Evolutionary conservation across 1,140 invertebrate species (phyloP), one percentile per base, ranked within the genome.

Genomic region (Ladona fulva): DNA sequence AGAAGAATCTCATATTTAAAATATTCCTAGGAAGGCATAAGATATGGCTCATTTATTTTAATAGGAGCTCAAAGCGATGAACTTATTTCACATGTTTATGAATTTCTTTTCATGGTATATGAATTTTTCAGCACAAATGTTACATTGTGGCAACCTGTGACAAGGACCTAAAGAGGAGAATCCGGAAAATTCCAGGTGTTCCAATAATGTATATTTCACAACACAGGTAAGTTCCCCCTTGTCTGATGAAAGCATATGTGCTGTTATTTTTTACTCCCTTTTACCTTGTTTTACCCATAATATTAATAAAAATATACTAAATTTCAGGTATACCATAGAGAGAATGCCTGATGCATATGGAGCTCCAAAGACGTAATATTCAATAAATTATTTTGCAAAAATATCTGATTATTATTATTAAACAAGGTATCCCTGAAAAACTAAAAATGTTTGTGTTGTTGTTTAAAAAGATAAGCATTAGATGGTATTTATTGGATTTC

Each of bases 121-220:
- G n/a, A n/a, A n/a, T n/a, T 81, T 88, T 89, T 78, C 84, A 99
- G 90, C 97, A 99, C 84, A 99, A 99, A 85, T 99, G 97, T 87
- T 99, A 99, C 84, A 99, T 99, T 81, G 97, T 99, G 22, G 98
- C 96, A 10, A 99, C 98, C 1, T 99, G 98, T 88, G 98, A 99
- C 86, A 97, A 95, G 85, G 98, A 99, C 87, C 87, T 99, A 37
- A 98, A 98, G 84, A 88, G 95, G 83, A 90, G 98, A 84, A 97
- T 99, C 78, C 87, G 98, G 78, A 99, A 99, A 88, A 97, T 99
- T 83, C 97, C 98, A 0, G 98, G 98, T 75, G 97, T 99, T 1
- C 98, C 98, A 0, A 98, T 99, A 77, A 98, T 99, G 97, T 99
- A 94, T 86, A 92, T 99, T 75, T 89, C 93, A 10, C 91, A 97